phyloP scores from a whole-genome alignment of 2,113 vertebrate species.

The Bombycilla garrulus region DNA sequence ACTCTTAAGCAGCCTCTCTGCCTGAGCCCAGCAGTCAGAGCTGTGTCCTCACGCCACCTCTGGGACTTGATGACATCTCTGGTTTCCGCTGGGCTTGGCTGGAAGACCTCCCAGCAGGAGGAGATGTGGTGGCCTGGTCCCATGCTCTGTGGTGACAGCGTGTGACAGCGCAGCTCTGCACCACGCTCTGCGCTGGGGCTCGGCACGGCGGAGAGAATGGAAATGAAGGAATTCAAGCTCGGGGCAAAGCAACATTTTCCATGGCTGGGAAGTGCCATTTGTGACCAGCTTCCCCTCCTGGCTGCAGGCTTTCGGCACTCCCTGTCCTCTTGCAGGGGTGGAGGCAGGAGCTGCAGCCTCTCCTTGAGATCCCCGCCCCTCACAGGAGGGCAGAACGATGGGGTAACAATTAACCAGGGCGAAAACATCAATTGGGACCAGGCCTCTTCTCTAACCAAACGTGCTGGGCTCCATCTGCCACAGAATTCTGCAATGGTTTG shows the following conservation, averaged over 20 bases:
- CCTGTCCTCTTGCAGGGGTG: background rate
- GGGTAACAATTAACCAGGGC: rapidly evolving
- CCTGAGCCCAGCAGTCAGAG: background rate
- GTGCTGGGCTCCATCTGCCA: background rate
- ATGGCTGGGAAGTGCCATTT: rapidly evolving
- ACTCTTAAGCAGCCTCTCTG: background rate
- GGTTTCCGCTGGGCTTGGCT: background rate
- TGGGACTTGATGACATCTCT: background rate
- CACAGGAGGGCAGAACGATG: background rate
- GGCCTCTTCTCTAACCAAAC: background rate
- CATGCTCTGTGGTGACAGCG: background rate
- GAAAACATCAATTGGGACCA: background rate
- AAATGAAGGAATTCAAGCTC: background rate
- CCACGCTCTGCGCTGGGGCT: background rate
- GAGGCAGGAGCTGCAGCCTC: too few species aligned
- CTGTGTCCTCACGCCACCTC: background rate
- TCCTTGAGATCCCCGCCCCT: background rate
- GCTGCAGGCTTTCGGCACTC: background rate
- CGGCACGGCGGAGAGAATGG: background rate
- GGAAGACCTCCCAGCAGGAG: background rate
- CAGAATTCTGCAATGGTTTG: background rate
- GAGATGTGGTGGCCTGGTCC: background rate
- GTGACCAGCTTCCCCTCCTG: background rate
- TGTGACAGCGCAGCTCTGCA: background rate
- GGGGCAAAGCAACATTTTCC: background rate